Percentiles rank a stretch among this genome's conserved stretches.
phyloP scores from a whole-genome alignment of 2,888 invertebrate species.

The Tribolium freemani region DNA sequence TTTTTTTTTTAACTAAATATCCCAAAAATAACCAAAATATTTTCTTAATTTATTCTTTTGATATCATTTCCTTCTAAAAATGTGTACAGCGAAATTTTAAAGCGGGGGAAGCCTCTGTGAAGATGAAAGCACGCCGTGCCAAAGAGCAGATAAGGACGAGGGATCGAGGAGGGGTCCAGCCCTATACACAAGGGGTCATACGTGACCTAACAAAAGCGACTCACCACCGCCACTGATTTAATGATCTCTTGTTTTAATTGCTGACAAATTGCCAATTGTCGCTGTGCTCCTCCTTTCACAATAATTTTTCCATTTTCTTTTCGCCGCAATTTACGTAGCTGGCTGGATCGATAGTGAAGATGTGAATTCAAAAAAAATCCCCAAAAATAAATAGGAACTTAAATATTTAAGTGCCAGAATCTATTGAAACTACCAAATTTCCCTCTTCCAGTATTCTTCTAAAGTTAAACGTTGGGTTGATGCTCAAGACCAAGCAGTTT shows the following conservation, averaged over 20 bases:
- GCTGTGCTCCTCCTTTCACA: conserved; percentile 6
- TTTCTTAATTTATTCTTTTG: too few species aligned
- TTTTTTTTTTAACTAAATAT: too few species aligned
- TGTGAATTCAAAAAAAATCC: too few species aligned
- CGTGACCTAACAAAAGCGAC: conserved; percentile 69
- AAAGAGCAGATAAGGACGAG: conserved; percentile 39
- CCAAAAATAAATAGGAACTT: too few species aligned
- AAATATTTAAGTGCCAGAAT: too few species aligned
- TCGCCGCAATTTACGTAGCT: conserved; percentile 16
- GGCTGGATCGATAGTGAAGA: not conserved
- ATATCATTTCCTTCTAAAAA: not conserved
- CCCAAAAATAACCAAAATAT: too few species aligned
- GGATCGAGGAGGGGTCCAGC: conserved; percentile 41
- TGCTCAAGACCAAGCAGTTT: not conserved
- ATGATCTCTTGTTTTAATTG: conserved; percentile 70
- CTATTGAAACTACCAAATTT: too few species aligned
- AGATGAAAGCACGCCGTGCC: not conserved
- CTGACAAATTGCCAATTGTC: conserved; percentile 69
- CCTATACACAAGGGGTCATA: conserved; percentile 60
- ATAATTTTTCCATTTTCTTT: conserved; percentile 21
- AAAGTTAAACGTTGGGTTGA: not conserved
- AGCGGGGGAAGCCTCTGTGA: not conserved
- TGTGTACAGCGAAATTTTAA: not conserved
- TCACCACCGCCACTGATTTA: conserved; percentile 67
- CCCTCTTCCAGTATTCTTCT: too few species aligned